Base-by-base conservation (phyloP, 2,888 invertebrate genomes). In the Calameuta pallipes region DNA sequence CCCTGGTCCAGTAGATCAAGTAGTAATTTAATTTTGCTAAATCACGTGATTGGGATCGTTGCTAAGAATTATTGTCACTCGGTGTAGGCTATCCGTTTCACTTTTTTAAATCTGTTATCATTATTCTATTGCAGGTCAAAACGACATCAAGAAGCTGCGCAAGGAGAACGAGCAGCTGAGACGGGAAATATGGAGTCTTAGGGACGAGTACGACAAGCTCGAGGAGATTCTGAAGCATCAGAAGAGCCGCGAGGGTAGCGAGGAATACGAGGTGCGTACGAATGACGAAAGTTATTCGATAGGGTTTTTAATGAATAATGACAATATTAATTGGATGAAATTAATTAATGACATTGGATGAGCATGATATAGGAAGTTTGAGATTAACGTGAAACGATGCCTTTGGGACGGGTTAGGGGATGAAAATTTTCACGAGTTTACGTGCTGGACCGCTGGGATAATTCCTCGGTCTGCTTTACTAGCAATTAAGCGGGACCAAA, bases 191-290 rank as follows among this genome's bases (percentile, higher is more conserved):
- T 97, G 97, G 93, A 95, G 96, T 79, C 93, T 97, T 76, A 94
- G 97, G 56, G 97, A 97, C 91, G 97, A 97, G 92, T 97, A 97
- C 92, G 97, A 97, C 90, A 94, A 96, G 77, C 93, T 97, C 85
- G 97, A 97, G 92, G 95, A 95, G 87, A 93, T 97, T 90, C 93
- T 97, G 87, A 95, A 92, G 87, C 90, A 87, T 80, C 91, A 92
- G 82, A 90, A 90, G 82, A 87, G 85, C 81, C 85, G 80, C 33
- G 81, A 74, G 35, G 88, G 88, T 81, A 90, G 90, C 87, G 91
- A 91, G 79, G 90, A 89, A 82, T 83, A 85, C 83, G 90, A 90
- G 88, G 91, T 90, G 33, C 56, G 84, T 80, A 56, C 69, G 15
- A 15, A 41, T 15, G 41, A 41, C 15, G 41, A 6, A 15, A 0